Evolutionary conservation across 2,888 invertebrate species (phyloP).

Genomic region (Rhamnusium bicolor): DNA sequence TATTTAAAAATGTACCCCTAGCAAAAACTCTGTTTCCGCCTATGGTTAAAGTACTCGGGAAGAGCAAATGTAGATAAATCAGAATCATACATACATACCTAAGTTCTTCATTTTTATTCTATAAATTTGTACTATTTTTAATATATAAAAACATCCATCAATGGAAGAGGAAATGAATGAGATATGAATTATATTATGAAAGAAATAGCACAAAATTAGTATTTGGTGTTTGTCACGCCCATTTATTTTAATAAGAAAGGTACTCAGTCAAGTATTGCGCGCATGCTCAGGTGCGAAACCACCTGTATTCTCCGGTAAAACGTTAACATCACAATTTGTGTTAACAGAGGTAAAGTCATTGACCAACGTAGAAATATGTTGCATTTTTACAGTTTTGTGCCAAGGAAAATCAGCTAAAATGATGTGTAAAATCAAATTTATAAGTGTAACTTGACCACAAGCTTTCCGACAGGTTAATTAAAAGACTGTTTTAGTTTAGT

Average conservation of each 20-base stretch:
- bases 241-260: constrained; percentile 21
- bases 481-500: constrained; percentile 35
- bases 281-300: constrained; percentile 47
- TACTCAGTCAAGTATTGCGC: constrained; percentile 33
- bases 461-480: not conserved
- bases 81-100: too few species aligned
- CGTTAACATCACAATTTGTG: constrained; percentile 31
- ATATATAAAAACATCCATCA: too few species aligned
- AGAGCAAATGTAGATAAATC: too few species aligned
- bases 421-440: constrained; percentile 24
- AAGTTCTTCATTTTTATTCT: too few species aligned
- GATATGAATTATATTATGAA: too few species aligned
- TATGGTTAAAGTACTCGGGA: too few species aligned
- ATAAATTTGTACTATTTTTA: too few species aligned
- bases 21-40: too few species aligned
- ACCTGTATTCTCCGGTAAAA: constrained; percentile 44
- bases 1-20: too few species aligned
- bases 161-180: too few species aligned
- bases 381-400: constrained; percentile 51
- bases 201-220: too few species aligned
- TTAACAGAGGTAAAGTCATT: constrained; percentile 48
- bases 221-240: constrained; percentile 19
- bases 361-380: constrained; percentile 53
- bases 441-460: constrained; percentile 11
- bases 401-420: constrained; percentile 36